phyloP scores from a whole-genome alignment of 2,888 invertebrate species.

The Drosophila kuntzei region DNA sequence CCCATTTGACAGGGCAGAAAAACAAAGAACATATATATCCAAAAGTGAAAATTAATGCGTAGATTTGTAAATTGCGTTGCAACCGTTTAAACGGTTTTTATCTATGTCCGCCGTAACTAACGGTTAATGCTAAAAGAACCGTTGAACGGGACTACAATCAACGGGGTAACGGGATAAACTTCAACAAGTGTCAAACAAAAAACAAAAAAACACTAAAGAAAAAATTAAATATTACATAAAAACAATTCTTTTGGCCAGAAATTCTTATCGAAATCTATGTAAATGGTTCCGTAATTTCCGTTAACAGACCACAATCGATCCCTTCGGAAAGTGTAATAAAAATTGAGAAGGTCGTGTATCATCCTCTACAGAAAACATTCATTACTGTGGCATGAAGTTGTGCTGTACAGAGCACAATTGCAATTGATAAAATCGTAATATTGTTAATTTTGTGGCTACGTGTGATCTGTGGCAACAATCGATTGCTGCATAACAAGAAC shows the following conservation, averaged over 20 bases:
- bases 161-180: slow-evolving; percentile 1
- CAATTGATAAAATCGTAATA: slow-evolving; percentile 4
- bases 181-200: slow-evolving; percentile 6
- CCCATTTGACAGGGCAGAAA: slow-evolving; percentile 26
- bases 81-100: slow-evolving; percentile 11
- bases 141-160: background rate
- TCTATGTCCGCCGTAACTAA: slow-evolving; percentile 1
- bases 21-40: slow-evolving; percentile 47
- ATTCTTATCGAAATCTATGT: slow-evolving; percentile 19
- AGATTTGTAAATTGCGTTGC: slow-evolving; percentile 59
- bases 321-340: background rate
- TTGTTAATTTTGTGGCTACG: slow-evolving; percentile 6
- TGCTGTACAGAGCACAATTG: background rate
- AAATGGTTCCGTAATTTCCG: slow-evolving; percentile 23
- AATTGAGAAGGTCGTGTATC: background rate
- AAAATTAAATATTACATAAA: slow-evolving; percentile 41
- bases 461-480: slow-evolving; percentile 8
- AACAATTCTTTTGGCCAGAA: slow-evolving; percentile 17
- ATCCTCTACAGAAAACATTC: background rate
- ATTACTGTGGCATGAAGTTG: background rate
- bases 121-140: slow-evolving; percentile 13
- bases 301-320: background rate
- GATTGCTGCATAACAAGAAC: slow-evolving; percentile 8
- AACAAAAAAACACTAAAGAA: slow-evolving; percentile 16
- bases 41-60: slow-evolving; percentile 52